Conservation (phyloP, 2,113 vertebrate genomes). For the Tympanuchus pallidicinctus region DNA sequence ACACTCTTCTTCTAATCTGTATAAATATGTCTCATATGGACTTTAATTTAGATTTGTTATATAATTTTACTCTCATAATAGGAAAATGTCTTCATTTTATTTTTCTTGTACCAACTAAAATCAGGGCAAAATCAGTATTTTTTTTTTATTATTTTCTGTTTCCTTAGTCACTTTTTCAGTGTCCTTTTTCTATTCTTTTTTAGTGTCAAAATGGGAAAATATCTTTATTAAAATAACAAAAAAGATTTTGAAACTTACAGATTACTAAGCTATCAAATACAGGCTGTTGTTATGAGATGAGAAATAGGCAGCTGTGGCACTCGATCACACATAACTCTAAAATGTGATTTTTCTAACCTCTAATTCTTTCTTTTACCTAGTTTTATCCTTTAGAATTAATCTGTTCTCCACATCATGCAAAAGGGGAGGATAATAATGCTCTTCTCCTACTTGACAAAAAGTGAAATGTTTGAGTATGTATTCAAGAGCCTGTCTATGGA, state of each 20-base stretch:
- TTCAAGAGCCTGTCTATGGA: not conserved
- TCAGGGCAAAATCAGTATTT: not conserved
- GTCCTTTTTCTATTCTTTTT: not conserved
- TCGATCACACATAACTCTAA: not conserved
- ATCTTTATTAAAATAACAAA: not conserved
- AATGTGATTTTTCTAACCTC: not conserved
- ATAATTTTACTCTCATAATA: not conserved
- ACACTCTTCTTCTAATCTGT: conserved; percentile 19
- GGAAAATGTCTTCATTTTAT: not conserved
- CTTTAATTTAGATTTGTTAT: not conserved
- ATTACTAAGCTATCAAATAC: not conserved
- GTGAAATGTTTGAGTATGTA: not conserved
- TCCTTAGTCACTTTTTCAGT: not conserved
- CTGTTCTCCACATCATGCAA: not conserved
- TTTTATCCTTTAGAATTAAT: not conserved
- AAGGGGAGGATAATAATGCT: not conserved
- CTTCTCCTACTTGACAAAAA: not conserved
- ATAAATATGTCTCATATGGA: not conserved
- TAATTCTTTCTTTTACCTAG: not conserved
- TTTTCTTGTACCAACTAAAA: not conserved
- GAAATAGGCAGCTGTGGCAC: not conserved
- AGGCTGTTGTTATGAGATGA: not conserved
- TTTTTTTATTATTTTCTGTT: not conserved
- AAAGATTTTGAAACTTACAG: not conserved
- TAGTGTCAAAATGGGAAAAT: not conserved